phyloP scores from a whole-genome alignment of 2,797 vertebrate genomes.

The Gorsachius magnificus region DNA sequence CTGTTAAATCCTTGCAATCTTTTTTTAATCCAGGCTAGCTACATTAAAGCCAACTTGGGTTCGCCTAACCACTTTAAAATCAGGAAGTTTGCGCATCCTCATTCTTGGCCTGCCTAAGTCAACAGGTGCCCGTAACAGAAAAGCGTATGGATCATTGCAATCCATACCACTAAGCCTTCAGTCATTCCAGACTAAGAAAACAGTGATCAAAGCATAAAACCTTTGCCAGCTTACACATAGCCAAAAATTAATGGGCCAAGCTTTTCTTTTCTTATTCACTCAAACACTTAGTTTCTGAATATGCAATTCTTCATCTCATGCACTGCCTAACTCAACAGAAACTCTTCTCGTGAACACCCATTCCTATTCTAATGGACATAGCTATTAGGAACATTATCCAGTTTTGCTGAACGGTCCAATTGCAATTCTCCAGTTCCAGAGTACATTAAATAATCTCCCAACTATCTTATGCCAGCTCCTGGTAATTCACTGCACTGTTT shows the following conservation, averaged over 20 bases:
- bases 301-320: not conserved
- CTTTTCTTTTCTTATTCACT: not conserved
- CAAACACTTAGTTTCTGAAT: not conserved
- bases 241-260: not conserved
- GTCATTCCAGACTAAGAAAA: not conserved
- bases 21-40: not conserved
- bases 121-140: not conserved
- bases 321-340: too few species aligned
- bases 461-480: not conserved
- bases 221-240: rapidly evolving
- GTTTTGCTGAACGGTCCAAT: not conserved
- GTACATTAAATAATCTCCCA: not conserved
- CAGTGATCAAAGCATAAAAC: not conserved
- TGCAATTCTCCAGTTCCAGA: not conserved
- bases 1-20: not conserved
- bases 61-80: not conserved
- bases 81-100: not conserved
- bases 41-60: not conserved
- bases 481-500: not conserved
- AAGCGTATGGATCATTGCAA: not conserved
- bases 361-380: not conserved
- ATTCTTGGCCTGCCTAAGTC: not conserved
- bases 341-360: not conserved
- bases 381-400: not conserved
- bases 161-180: not conserved